Percentiles rank a stretch among this genome's conserved stretches.
Evolutionary conservation across 35 echinoderm and acorn worm species (phyloP).

Genomic region (Stichopus chloronotus): DNA sequence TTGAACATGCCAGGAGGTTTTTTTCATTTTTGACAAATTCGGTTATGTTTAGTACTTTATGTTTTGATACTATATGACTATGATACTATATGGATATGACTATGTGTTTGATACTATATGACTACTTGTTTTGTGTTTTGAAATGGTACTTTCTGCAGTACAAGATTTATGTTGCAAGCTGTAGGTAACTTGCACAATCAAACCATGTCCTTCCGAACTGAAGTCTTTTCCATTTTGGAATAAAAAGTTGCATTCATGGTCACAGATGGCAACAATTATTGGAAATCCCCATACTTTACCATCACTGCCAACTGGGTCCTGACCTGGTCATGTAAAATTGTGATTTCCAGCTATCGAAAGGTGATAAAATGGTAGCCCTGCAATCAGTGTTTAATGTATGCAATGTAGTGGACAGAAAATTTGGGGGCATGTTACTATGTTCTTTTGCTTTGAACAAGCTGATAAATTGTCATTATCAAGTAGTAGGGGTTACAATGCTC

Average conservation of each 20-base stretch:
- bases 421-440: too few relatives aligned
- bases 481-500: too few relatives aligned
- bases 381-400: too few relatives aligned
- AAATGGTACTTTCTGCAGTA: constrained; percentile 7
- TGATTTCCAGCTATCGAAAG: too few relatives aligned
- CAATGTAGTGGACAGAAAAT: too few relatives aligned
- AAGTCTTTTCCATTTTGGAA: constrained; percentile 2
- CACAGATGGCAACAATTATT: constrained; percentile 10
- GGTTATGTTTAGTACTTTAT: too few relatives aligned
- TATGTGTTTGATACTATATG: background rate
- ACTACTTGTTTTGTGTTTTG: background rate
- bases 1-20: constrained; percentile 20
- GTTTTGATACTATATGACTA: background rate
- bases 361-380: too few relatives aligned
- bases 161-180: constrained; percentile 14
- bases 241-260: background rate
- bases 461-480: too few relatives aligned
- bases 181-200: constrained; percentile 8
- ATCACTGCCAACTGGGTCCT: too few relatives aligned
- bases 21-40: background rate
- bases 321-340: too few relatives aligned
- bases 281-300: too few relatives aligned
- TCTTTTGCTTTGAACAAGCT: too few relatives aligned
- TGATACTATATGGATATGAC: background rate
- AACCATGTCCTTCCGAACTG: background rate